Evolutionary conservation across 2,888 invertebrate genomes (phyloP), one percentile per base, ranked within the genome.

Genomic region (Morpho helenor): DNA sequence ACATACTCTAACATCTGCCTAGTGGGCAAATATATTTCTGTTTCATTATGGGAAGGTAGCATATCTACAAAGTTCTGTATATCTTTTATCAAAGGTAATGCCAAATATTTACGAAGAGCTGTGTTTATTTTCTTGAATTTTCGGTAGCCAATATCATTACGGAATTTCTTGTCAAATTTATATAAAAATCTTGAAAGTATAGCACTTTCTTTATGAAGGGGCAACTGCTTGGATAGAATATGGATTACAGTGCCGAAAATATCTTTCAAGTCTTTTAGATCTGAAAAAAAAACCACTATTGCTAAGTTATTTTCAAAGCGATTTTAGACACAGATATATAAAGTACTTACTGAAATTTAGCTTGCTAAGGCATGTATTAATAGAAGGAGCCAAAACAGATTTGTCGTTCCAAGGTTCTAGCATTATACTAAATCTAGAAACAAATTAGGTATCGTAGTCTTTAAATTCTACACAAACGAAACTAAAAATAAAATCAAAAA

Each of bases 1-100:
- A 93, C 66, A 79, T 90, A 93, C 69, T 93, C 82, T 8, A 93
- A 67, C 91, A 92, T 92, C 76, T 93, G 93, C 62, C 79, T 82
- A 4, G 92, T 91, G n/a, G 93, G 93, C 51, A 92, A 57, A 52
- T 65, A 67, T 8, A 59, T 45, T 8, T 76, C 66, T 44, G 78
- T 76, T 41, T 78, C 77, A 40, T 75, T 70, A 47, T 69, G 51
- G 41, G 73, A 73, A 7, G 88, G 87, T 44, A 91, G 64, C 7
- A 76, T 67, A 16, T 75, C 68, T 16, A 59, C 45, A 68, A 91
- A 90, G 58, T 70, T 75, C 60, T 86, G 76, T 48, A 88, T 60
- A 64, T 91, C 91, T 66, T 86, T 91, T 40, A 86, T 68, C 4
- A 93, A 66, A 55, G 87, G 80, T 16, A 93, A 62, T 42, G 72